Evolutionary conservation across 2,797 vertebrate genomes (phyloP).

Genomic region (Gambelia wislizenii): DNA sequence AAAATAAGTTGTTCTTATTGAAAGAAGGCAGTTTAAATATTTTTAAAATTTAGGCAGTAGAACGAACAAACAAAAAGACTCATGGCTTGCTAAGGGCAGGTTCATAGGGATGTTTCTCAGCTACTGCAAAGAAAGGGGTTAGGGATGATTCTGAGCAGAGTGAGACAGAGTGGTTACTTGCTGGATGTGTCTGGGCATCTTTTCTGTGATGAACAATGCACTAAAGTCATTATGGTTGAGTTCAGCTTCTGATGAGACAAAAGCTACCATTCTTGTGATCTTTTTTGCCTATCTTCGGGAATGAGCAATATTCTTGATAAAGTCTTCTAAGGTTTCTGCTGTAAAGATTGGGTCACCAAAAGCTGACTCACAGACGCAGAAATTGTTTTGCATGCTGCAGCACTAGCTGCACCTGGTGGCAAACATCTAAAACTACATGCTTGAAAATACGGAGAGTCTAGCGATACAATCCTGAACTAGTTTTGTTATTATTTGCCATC

Average conservation of each 20-base stretch:
- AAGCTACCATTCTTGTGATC: not conserved
- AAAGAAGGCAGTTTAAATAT: not conserved
- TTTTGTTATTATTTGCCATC: not conserved
- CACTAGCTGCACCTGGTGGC: slow-evolving; percentile 75
- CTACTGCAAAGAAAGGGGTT: not conserved
- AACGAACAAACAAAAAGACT: not conserved
- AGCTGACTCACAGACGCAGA: not conserved
- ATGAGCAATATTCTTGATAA: not conserved
- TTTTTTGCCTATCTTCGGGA: not conserved
- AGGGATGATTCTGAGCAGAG: not conserved
- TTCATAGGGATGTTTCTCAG: not conserved
- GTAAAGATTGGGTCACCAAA: not conserved
- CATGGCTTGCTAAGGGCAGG: not conserved
- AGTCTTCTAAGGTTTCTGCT: slow-evolving; percentile 28
- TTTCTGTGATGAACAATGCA: not conserved
- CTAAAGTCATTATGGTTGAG: not conserved
- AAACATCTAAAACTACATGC: not conserved
- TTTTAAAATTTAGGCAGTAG: not conserved
- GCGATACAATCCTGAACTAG: not conserved
- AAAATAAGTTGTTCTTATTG: not conserved
- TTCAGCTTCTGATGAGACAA: not conserved
- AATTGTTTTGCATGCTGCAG: slow-evolving; percentile 37
- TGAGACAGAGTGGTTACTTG: too few relatives aligned
- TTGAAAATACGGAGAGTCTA: not conserved
- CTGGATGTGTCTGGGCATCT: not conserved